Conservation (phyloP, 2,797 vertebrate species). For the Hephaestus fuliginosus region DNA sequence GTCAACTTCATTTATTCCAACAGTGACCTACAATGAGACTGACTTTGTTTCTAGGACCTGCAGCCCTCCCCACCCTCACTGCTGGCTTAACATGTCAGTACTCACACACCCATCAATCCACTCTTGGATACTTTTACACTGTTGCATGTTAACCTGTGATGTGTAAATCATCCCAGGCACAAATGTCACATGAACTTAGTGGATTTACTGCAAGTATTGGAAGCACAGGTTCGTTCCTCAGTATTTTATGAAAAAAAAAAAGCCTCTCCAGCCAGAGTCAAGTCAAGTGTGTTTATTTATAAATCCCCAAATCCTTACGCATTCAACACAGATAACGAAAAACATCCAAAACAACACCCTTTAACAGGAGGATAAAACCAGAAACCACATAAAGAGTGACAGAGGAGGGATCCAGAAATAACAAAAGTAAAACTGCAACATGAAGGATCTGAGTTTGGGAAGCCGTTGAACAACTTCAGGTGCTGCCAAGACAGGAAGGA, state of each 20-base stretch:
- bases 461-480: background rate
- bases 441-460: background rate
- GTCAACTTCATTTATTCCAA: background rate
- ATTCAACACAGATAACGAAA: background rate
- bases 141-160: constrained; percentile 20
- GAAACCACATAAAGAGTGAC: background rate
- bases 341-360: background rate
- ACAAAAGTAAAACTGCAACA: background rate
- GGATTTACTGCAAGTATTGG: background rate
- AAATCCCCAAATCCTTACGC: background rate
- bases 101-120: constrained; percentile 17
- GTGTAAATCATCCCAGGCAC: constrained; percentile 12
- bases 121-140: constrained; percentile 20
- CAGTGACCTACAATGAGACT: background rate
- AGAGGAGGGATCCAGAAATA: background rate
- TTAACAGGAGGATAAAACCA: background rate
- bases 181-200: background rate
- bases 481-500: background rate
- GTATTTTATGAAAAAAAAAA: background rate
- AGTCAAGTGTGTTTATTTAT: background rate
- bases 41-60: background rate
- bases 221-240: background rate
- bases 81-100: background rate
- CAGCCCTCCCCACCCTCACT: background rate
- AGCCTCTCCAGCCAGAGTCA: too few relatives aligned